Percentiles rank a stretch among this genome's conserved stretches.
Conservation (phyloP, 2,113 vertebrate genomes). For the Vicugna pacos region DNA sequence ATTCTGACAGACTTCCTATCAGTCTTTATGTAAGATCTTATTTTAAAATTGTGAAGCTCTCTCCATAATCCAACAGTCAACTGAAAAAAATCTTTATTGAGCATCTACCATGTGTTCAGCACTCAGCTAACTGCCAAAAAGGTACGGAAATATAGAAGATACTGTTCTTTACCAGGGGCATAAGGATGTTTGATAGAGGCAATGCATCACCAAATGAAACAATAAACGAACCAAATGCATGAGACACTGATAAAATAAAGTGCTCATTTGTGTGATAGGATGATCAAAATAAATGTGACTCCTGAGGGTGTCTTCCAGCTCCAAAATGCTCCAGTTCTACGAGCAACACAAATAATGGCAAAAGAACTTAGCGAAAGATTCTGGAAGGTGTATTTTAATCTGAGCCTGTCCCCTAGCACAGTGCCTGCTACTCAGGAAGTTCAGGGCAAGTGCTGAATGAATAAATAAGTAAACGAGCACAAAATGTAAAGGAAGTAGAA, state of each 20-base stretch:
- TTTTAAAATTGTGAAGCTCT: neutral
- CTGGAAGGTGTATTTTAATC: neutral
- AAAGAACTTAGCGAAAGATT: neutral
- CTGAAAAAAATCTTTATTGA: neutral
- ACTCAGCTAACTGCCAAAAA: neutral
- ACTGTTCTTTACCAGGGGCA: neutral
- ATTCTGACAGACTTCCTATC: neutral
- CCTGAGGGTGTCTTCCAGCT: neutral
- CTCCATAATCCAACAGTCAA: constrained; percentile 9
- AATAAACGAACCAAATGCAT: constrained; percentile 26
- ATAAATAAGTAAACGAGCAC: neutral
- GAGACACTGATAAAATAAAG: constrained; percentile 50
- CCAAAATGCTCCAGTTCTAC: neutral
- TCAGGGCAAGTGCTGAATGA: neutral
- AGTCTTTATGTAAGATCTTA: neutral
- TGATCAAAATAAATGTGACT: constrained; percentile 53
- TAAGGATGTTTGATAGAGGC: constrained; percentile 51
- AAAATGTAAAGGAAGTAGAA: neutral
- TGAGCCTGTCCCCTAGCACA: neutral
- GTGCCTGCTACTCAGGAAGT: neutral
- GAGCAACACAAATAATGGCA: neutral
- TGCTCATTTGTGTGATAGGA: constrained; percentile 15
- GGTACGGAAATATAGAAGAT: neutral
- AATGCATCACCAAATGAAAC: constrained; percentile 24
- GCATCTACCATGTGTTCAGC: constrained; percentile 25